Conservation (phyloP, 1,140 invertebrate species). For the Drosophila tsacasi region DNA sequence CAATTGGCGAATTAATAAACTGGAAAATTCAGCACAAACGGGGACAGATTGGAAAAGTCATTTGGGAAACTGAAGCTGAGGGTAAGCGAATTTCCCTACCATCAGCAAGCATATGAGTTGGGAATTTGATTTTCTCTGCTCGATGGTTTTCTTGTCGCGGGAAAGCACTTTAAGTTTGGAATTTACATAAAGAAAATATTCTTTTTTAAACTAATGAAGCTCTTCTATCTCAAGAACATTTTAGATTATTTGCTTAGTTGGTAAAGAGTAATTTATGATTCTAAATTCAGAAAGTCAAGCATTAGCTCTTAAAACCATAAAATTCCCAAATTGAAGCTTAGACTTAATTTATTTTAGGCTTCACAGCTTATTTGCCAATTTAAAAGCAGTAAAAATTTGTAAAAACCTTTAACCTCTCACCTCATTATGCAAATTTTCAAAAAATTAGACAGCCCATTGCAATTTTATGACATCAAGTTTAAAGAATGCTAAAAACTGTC, state of each 20-base stretch:
- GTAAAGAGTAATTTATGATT: background rate
- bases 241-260: too few relatives aligned
- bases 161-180: background rate
- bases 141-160: background rate
- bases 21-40: conserved; percentile 79
- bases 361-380: conserved; percentile 13
- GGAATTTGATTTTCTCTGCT: conserved; percentile 21
- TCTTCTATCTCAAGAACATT: background rate
- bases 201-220: background rate
- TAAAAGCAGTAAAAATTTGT: conserved; percentile 20
- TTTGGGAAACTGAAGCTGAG: conserved; percentile 26
- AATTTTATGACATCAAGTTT: conserved; percentile 47
- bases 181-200: background rate
- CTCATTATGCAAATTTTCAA: conserved; percentile 51
- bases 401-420: conserved; percentile 11
- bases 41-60: conserved; percentile 65
- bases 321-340: conserved; percentile 1
- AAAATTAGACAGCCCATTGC: conserved; percentile 49
- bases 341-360: conserved; percentile 9
- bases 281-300: background rate
- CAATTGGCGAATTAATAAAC: conserved; percentile 85
- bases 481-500: conserved; percentile 39
- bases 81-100: conserved; percentile 25
- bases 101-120: conserved; percentile 35
- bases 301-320: background rate